Percentiles rank a stretch among this genome's conserved stretches.
phyloP scores from a whole-genome alignment of 2,888 invertebrate species.

The Prostheceraeus crozeri region DNA sequence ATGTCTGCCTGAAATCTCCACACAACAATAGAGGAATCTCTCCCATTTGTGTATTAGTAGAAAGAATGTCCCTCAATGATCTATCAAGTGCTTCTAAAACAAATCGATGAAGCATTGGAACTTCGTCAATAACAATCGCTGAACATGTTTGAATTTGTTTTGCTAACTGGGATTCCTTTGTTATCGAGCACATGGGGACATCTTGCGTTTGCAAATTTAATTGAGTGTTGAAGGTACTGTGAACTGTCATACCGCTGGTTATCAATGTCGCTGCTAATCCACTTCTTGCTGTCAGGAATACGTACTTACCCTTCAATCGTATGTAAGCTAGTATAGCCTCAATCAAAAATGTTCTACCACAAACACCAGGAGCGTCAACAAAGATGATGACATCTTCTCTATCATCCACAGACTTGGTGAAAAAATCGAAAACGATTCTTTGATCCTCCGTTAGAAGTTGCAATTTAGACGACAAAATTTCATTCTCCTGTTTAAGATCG shows the following conservation, averaged over 20 bases:
- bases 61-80: conserved; percentile 43
- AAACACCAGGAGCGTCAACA: too few species aligned
- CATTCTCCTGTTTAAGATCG: too few species aligned
- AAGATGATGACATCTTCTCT: too few species aligned
- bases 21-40: conserved; percentile 39
- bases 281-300: too few species aligned
- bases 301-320: too few species aligned
- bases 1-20: conserved; percentile 40
- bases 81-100: conserved; percentile 49
- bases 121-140: conserved; percentile 34
- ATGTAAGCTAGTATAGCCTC: too few species aligned
- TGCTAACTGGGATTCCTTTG: background rate
- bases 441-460: too few species aligned
- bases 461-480: too few species aligned
- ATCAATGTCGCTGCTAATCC: too few species aligned
- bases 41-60: conserved; percentile 33
- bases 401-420: too few species aligned
- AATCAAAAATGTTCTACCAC: too few species aligned
- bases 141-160: conserved; percentile 23
- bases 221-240: conserved; percentile 41
- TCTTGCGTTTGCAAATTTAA: conserved; percentile 14
- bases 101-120: conserved; percentile 28
- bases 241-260: conserved; percentile 43
- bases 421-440: too few species aligned
- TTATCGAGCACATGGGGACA: conserved; percentile 25